Base-by-base conservation (phyloP, 2,888 invertebrate genomes). In the Acholoe squamosa region DNA sequence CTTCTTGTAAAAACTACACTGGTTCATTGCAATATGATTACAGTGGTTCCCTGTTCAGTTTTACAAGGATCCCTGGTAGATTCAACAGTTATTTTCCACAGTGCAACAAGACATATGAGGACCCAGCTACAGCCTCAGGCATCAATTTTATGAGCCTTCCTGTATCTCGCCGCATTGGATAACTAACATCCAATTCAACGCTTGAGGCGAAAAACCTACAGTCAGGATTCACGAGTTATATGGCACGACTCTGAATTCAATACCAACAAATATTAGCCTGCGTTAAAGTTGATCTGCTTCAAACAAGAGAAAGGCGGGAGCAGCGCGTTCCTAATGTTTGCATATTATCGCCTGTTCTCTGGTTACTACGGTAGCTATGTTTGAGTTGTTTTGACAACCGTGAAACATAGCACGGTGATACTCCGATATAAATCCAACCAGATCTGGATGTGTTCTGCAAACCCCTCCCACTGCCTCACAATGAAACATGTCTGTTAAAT, bases 241-340 rank as follows among this genome's bases (percentile, higher is more conserved):
- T 1, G 61, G 61, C 61, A 28, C 31, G 3, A 34, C 80, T 1
- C 33, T 80, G 10, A 33, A 80, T 80, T 34, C 43, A 80, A 80
- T 80, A 34, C 80, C 33, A 10, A 43, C 80, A 80, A 80, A 80
- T 80, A 80, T 80, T 80, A 80, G 80, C 43, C 80, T 25, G 34
- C 33, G 80, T 80, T 80, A 34, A 80, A 43, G 80, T 80, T 34
- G 80, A 80, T 80, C 80, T 80, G 80, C 34, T 43, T 5, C 80
- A 80, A 80, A 80, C 80, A 43, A 43, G 80, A 43, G 22, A 28
- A 25, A 28, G 31, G 3, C 5, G 76, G 76, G 28, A 76, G 76
- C 5, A 31, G 76, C 31, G 76, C 80, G 33, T 28, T 76, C 34
- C 43, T 19, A 43, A 14, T 80, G 80, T 80, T 80, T 34, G 80